Evolutionary conservation across 2,888 invertebrate genomes (phyloP), one percentile per base, ranked within the genome.

Genomic region (Gasteruption jaculator): DNA sequence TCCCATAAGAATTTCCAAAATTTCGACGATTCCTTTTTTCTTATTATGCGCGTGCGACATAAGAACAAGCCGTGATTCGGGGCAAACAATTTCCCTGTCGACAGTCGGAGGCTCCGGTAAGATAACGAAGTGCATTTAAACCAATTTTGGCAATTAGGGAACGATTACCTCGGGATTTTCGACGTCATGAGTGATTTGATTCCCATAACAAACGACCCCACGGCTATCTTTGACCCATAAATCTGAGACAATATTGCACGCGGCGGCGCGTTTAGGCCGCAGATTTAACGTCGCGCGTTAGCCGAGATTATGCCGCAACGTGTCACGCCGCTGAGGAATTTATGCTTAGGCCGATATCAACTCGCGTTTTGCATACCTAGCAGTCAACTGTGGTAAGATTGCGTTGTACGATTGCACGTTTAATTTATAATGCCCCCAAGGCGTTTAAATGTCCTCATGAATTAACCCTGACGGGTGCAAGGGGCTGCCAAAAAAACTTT

Each of bases 301-400:
- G 46, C 48, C 50, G 55, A 64, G 65, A 65, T 66, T 65, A 61
- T 61, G 61, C 59, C 51, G 56, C 61, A 56, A 56, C 57, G 54
- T 53, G 63, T 62, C 63, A 62, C 65, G 60, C 58, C 48, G 46
- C 61, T 65, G 68, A 68, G 65, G 66, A 67, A 68, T 68, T 68
- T 68, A 68, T 68, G 67, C 67, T 62, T 62, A 60, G 61, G 61
- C 61, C 60, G 66, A 66, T 67, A 67, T 66, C 65, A 64, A 41
- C 46, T 38, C 59, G 50, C 61, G 57, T 58, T 63, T 61, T 59
- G 60, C 63, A 61, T 61, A 60, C 48, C 45, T n/a, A n/a, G n/a
- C n/a, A n/a, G n/a, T n/a, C n/a, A n/a, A n/a, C n/a, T n/a, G n/a
- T n/a, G n/a, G 46, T 54, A 57, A 54, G 56, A 58, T 58, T 54